Evolutionary conservation across 2,888 invertebrate genomes (phyloP).

Genomic region (Philopedon plagiatum): DNA sequence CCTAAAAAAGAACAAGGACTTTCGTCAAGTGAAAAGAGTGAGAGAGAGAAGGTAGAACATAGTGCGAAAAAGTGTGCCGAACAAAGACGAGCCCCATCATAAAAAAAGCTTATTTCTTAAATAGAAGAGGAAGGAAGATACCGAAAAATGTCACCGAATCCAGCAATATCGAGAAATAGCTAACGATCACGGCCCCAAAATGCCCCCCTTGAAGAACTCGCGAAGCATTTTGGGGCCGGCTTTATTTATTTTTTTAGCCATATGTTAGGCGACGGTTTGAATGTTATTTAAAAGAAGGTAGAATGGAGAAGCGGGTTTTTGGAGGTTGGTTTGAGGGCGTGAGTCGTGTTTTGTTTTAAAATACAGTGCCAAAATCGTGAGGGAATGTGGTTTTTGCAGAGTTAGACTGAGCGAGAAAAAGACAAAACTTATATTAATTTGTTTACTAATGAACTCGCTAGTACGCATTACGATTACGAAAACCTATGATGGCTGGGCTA

Average conservation of each 20-base stretch:
- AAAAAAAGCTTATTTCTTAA: background rate
- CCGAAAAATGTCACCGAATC: conserved; percentile 25
- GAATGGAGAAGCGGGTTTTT: background rate
- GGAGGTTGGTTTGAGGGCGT: background rate
- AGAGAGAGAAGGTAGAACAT: conserved; percentile 12
- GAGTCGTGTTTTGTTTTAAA: background rate
- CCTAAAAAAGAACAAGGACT: background rate
- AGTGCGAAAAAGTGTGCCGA: conserved; percentile 26
- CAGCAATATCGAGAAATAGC: conserved; percentile 56
- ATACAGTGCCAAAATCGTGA: background rate
- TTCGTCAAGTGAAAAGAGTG: conserved; percentile 2
- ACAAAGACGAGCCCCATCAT: background rate
- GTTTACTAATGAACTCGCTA: too few relatives aligned
- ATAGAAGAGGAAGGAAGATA: background rate
- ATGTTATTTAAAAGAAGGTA: background rate
- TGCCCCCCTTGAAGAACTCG: conserved; percentile 14
- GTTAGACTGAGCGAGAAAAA: too few relatives aligned
- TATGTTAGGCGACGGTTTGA: background rate
- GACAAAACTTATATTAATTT: too few relatives aligned
- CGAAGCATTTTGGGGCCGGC: conserved; percentile 54
- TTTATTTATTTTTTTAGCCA: conserved; percentile 5
- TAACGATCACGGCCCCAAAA: conserved; percentile 56
- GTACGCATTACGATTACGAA: too few relatives aligned
- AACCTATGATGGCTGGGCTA: too few relatives aligned
- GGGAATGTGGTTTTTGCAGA: too few relatives aligned